These are phyloP conservation scores for Galleria mellonella DNA, from an alignment of 1,140 invertebrate genomes.

Conservation along the genomic window DNA sequence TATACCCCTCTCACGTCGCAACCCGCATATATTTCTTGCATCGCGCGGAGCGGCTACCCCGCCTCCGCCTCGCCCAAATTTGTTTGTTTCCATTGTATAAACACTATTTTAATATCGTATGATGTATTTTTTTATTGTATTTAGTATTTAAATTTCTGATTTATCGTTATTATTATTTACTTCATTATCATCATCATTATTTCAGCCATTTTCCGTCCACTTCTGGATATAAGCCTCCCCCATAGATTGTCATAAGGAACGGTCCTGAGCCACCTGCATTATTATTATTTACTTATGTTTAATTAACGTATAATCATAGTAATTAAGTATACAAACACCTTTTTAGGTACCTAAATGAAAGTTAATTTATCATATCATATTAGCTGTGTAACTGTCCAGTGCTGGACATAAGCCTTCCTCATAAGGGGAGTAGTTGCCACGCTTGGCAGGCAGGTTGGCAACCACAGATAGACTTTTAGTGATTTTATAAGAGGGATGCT, in stretches of 20 bases:
- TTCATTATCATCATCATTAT: not conserved
- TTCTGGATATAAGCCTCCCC: too few relatives aligned
- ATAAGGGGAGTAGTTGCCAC: too few relatives aligned
- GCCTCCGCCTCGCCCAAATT: slow-evolving; percentile 46
- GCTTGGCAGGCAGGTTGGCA: too few relatives aligned
- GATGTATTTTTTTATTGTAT: slow-evolving; percentile 4
- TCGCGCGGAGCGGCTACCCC: slow-evolving; percentile 52
- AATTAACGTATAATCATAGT: not conserved
- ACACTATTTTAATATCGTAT: not conserved
- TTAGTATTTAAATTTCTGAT: not conserved
- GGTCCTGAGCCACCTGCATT: too few relatives aligned
- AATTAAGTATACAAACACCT: not conserved
- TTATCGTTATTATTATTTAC: not conserved
- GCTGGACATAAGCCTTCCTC: too few relatives aligned
- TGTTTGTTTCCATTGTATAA: slow-evolving; percentile 44
- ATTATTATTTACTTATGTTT: not conserved
- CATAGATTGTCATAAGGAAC: too few relatives aligned
- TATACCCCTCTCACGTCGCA: slow-evolving; percentile 20
- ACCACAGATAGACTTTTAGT: too few relatives aligned
- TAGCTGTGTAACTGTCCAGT: too few relatives aligned
- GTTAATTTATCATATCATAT: too few relatives aligned
- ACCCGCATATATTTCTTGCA: slow-evolving; percentile 56
- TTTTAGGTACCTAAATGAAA: not conserved
- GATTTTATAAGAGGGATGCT: too few relatives aligned
- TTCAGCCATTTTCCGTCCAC: too few relatives aligned